Conservation (phyloP, 1,140 invertebrate species). For the Ceratosolen fusciceps region DNA sequence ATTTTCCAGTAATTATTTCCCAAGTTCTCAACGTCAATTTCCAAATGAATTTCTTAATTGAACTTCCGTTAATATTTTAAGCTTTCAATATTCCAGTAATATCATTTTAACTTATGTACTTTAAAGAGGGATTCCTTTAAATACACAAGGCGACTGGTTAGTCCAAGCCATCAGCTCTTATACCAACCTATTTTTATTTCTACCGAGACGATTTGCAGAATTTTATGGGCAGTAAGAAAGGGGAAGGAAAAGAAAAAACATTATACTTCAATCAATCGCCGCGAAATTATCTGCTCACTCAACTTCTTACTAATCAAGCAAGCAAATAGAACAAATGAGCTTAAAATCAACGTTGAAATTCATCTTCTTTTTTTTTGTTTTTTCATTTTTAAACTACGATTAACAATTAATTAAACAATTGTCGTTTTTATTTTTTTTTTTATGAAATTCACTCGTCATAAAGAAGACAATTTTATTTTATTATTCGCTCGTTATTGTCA, state of each 20-base stretch:
- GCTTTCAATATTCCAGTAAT: neutral
- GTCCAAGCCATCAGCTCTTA: neutral
- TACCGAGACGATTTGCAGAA: neutral
- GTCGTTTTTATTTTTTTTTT: too few species aligned
- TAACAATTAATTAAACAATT: neutral
- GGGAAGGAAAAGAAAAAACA: too few species aligned
- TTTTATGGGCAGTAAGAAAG: too few species aligned
- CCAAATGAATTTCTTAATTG: conserved; percentile 35
- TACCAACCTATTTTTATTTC: neutral
- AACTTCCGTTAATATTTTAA: conserved; percentile 24
- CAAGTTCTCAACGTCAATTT: conserved; percentile 33
- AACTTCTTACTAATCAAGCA: conserved; percentile 2
- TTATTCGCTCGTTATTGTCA: too few species aligned
- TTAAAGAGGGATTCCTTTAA: neutral
- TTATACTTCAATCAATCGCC: conserved; percentile 4
- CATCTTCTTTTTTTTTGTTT: too few species aligned
- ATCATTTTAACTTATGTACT: conserved; percentile 2
- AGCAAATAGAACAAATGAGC: neutral
- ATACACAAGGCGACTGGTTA: neutral
- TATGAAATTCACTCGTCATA: too few species aligned
- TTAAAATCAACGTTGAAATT: neutral
- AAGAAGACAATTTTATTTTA: too few species aligned
- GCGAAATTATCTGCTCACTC: neutral
- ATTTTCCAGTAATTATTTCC: conserved; percentile 8
- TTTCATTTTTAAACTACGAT: neutral